Conservation (phyloP, 2,888 invertebrate species). For the Patella caerulea region DNA sequence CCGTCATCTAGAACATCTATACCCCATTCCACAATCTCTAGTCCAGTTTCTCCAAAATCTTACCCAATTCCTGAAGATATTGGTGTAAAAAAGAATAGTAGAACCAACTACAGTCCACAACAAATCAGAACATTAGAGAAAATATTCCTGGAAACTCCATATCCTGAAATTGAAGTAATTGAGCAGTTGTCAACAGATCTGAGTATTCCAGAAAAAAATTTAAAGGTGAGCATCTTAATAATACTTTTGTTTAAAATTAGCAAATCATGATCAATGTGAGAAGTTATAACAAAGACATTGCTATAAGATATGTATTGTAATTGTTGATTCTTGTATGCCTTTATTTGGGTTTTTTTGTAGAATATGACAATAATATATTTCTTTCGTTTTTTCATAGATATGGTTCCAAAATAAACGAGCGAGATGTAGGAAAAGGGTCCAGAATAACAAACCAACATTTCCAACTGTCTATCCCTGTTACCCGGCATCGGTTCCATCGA, state of each 20-base stretch:
- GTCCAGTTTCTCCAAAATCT: constrained; percentile 18
- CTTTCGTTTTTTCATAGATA: constrained; percentile 37
- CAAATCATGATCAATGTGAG: constrained; percentile 18
- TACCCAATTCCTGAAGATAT: constrained; percentile 38
- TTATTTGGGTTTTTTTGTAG: too few species aligned
- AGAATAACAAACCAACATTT: constrained; percentile 40
- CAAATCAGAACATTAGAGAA: constrained; percentile 48
- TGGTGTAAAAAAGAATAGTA: too few species aligned
- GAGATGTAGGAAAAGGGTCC: constrained; percentile 50
- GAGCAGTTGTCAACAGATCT: constrained; percentile 46
- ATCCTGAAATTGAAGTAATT: constrained; percentile 48
- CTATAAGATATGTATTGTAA: too few species aligned
- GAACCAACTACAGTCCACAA: constrained; percentile 28
- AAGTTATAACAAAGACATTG: neutral
- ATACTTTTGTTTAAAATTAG: too few species aligned
- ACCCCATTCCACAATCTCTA: too few species aligned
- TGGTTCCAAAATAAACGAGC: constrained; percentile 60
- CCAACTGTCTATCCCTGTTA: constrained; percentile 19
- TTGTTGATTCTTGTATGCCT: too few species aligned
- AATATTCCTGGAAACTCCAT: constrained; percentile 53
- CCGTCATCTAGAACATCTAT: too few species aligned
- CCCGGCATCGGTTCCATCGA: constrained; percentile 41
- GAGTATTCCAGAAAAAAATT: constrained; percentile 46
- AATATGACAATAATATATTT: too few species aligned
- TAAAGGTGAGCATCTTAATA: constrained; percentile 30